These are phyloP conservation scores for Carassius gibelio DNA, from an alignment of 2,113 vertebrate species.

Conservation along the genomic window DNA sequence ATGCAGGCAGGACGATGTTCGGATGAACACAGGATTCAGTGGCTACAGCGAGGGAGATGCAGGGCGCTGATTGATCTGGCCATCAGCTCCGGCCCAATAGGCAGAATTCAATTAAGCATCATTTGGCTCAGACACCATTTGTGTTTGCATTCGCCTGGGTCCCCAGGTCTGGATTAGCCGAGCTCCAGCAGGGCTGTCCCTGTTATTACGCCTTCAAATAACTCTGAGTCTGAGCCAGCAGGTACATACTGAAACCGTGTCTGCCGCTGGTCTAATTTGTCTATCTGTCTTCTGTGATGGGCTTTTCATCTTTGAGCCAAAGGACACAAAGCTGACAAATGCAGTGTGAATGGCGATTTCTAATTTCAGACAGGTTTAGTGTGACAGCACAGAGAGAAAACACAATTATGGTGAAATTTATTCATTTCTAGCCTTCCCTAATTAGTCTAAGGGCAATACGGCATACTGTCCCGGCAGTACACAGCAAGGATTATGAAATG, in stretches of 20 bases:
- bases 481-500: slow-evolving; percentile 34
- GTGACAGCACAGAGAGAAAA: slow-evolving; percentile 17
- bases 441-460: slow-evolving; percentile 30
- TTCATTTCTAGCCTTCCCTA: slow-evolving; percentile 45
- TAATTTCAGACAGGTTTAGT: background rate
- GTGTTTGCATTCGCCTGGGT: slow-evolving; percentile 45
- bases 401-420: slow-evolving; percentile 53
- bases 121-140: slow-evolving; percentile 42
- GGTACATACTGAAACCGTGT: slow-evolving; percentile 23
- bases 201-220: slow-evolving; percentile 51
- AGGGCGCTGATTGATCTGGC: slow-evolving; percentile 50
- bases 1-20: slow-evolving; percentile 26
- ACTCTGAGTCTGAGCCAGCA: slow-evolving; percentile 33
- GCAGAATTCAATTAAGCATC: slow-evolving; percentile 53
- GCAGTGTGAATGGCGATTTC: background rate
- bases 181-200: slow-evolving; percentile 35
- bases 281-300: slow-evolving; percentile 11
- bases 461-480: background rate
- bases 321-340: slow-evolving; percentile 42
- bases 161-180: slow-evolving; percentile 39
- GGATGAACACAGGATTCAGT: slow-evolving; percentile 34
- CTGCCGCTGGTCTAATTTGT: slow-evolving; percentile 12
- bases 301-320: slow-evolving; percentile 34
- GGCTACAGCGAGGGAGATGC: slow-evolving; percentile 29
- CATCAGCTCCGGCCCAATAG: slow-evolving; percentile 45